Evolutionary conservation across 2,888 invertebrate genomes (phyloP).

Genomic region (Drosophila quinaria): DNA sequence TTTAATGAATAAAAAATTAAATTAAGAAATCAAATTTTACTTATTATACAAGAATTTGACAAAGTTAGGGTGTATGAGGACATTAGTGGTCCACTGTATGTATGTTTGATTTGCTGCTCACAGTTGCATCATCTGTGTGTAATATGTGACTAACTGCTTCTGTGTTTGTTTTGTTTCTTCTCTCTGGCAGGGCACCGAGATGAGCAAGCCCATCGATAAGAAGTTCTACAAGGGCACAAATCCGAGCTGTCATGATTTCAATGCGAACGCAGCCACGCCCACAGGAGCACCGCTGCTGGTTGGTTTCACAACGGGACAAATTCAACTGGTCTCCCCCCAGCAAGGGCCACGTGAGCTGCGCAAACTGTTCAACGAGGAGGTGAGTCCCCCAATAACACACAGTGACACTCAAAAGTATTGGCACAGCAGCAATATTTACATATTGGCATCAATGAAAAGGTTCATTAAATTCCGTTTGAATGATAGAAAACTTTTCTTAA

Average conservation of each 20-base stretch:
- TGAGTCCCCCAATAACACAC: constrained; percentile 86
- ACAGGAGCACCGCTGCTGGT: constrained; percentile 96
- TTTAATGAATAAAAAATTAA: too few species aligned
- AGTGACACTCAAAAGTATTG: too few species aligned
- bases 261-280: constrained; percentile 91
- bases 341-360: constrained; percentile 98
- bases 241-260: constrained; percentile 99
- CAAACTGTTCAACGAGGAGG: constrained; percentile 99
- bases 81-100: too few species aligned
- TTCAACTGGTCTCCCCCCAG: constrained; percentile 99
- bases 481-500: too few species aligned
- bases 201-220: constrained; percentile 98
- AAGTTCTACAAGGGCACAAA: constrained; percentile 99
- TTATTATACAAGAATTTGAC: too few species aligned
- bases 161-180: constrained; percentile 1
- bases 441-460: too few species aligned
- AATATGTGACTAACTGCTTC: constrained; percentile 22
- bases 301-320: constrained; percentile 99
- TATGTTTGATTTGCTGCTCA: background rate
- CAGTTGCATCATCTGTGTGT: constrained; percentile 3
- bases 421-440: too few species aligned
- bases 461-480: too few species aligned
- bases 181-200: constrained; percentile 92
- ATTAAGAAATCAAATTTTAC: too few species aligned
- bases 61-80: too few species aligned